Base-by-base conservation (phyloP, 1,140 invertebrate species). In the Oreohelix idahoensis region DNA sequence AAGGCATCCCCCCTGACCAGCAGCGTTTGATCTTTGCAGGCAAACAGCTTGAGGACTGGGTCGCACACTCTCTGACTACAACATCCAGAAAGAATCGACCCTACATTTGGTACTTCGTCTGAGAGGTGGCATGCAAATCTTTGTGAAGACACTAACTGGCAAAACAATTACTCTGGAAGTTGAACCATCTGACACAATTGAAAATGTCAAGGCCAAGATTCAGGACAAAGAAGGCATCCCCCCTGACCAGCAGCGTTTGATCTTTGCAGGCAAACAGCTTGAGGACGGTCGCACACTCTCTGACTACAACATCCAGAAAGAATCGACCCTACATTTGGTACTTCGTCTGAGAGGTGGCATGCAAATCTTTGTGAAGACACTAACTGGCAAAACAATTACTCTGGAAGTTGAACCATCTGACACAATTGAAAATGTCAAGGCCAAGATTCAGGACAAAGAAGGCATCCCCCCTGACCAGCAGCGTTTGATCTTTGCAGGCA, bases 291-390 rank as follows among this genome's bases (percentile, higher is more conserved):
- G 70, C 32, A 71, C 70, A 5, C 36, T 71, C 11, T 71, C 70
- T 15, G 70, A 71, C 36, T 71, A 71, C 70, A 71, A 71, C 70
- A 71, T 71, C 36, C 70, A 71, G 70, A 71, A 71, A 71, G 70
- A 96, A 90, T 92, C 91, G 0, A 87, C 87, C 0, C 94, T 98
- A 71, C 97, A 99, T 92, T 94, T 99, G 13, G 70, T 71, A 8
- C 70, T 71, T 71, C 70, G 70, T 71, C 70, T 71, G 23, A 71
- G 70, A 45, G 42, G 42, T 8, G 98, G 98, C 70, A 98, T 98
- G 97, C 97, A 98, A 94, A 98, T 98, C 89, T 98, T 98, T 94
- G 96, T 94, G 95, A 96, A 95, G 95, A 98, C 97, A 10, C 35
- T 74, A 11, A 74, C 71, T 23, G 51, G 51, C 51, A 58, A 58